Percentiles rank a stretch among this genome's conserved stretches.
phyloP scores from a whole-genome alignment of 1,140 invertebrate genomes.

The Dreissena polymorpha region DNA sequence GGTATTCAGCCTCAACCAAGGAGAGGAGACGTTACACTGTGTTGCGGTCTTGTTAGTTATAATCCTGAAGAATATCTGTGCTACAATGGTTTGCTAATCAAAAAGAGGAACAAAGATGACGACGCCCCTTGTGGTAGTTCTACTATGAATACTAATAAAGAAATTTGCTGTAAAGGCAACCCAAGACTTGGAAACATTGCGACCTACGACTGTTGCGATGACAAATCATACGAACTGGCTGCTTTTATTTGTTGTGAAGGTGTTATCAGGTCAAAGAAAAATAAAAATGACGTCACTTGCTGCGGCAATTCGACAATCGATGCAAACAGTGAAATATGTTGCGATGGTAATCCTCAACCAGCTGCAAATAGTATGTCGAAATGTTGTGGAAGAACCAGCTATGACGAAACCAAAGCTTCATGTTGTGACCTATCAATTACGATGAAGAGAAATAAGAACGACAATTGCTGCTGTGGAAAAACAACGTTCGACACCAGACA shows the following conservation, averaged over 20 bases:
- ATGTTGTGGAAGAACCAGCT: constrained; percentile 29
- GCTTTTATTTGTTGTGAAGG: constrained; percentile 42
- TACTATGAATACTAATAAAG: constrained; percentile 46
- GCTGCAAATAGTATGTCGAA: constrained; percentile 7
- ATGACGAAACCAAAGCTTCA: constrained; percentile 24
- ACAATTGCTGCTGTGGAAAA: constrained; percentile 50
- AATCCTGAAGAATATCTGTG: constrained; percentile 40
- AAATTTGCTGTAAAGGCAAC: constrained; percentile 47
- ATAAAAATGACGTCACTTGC: constrained; percentile 37
- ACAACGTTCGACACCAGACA: constrained; percentile 43
- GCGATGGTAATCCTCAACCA: constrained; percentile 41
- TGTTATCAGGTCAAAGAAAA: constrained; percentile 13
- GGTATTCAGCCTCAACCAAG: constrained; percentile 37
- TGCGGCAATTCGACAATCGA: constrained; percentile 49
- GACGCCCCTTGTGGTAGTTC: constrained; percentile 49
- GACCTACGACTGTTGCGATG: constrained; percentile 35
- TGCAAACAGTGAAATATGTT: constrained; percentile 44
- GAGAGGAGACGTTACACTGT: constrained; percentile 29
- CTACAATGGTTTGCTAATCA: constrained; percentile 34
- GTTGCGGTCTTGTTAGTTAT: constrained; percentile 42
- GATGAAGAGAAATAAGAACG: constrained; percentile 26
- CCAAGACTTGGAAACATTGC: constrained; percentile 21
- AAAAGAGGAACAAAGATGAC: constrained; percentile 31
- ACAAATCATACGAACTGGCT: constrained; percentile 17
- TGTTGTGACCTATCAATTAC: constrained; percentile 48